Conservation (phyloP, 2,888 invertebrate species). For the Brachynemurus nebulosus region DNA sequence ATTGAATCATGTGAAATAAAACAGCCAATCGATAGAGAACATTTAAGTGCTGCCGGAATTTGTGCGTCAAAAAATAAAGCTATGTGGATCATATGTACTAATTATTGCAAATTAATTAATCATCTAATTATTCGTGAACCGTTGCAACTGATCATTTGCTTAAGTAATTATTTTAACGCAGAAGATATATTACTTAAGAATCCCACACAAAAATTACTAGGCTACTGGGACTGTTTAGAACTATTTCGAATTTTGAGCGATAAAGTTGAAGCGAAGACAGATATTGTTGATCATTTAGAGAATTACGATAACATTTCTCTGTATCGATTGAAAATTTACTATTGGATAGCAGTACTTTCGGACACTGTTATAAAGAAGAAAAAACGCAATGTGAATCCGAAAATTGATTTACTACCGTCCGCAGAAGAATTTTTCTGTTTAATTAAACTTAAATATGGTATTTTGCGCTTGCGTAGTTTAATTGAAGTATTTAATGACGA, state of each 20-base stretch:
- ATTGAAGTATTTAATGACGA: not conserved
- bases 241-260: not conserved
- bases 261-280: not conserved
- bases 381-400: not conserved
- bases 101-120: not conserved
- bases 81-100: not conserved
- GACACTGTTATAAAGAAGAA: not conserved
- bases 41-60: not conserved
- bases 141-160: not conserved
- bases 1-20: not conserved
- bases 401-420: not conserved
- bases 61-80: not conserved
- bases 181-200: not conserved
- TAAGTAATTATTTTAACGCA: not conserved
- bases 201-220: not conserved
- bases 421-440: not conserved
- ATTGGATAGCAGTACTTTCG: not conserved
- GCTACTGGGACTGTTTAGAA: constrained; percentile 3
- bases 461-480: not conserved
- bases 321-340: constrained; percentile 3
- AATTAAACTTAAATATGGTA: not conserved
- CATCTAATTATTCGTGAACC: constrained; percentile 1
- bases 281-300: not conserved
- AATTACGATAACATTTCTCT: not conserved
- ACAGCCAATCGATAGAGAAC: not conserved